Evolutionary conservation across 23 tunicate species (phyloP).

Genomic region (Corella eumyota): DNA sequence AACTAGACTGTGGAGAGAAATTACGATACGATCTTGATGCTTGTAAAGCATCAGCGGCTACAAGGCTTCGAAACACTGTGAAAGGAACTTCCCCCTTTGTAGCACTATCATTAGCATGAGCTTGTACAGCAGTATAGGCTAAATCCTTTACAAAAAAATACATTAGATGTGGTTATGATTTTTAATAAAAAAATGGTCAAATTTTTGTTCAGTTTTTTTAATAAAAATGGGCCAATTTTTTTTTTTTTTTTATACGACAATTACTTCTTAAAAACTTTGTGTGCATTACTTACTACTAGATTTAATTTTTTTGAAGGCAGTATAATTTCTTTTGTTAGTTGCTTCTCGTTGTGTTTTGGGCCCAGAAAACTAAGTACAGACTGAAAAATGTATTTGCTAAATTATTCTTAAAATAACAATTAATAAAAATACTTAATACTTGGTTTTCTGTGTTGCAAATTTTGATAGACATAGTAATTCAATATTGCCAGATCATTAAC

Average conservation of each 20-base stretch:
- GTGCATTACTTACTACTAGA: too few species aligned
- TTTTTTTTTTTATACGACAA: not conserved
- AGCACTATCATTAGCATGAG: slow-evolving; percentile 32
- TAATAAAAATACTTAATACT: too few species aligned
- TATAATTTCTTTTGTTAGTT: too few species aligned
- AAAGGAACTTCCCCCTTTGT: slow-evolving; percentile 34
- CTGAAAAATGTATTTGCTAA: too few species aligned
- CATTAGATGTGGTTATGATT: not conserved
- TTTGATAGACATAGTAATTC: too few species aligned
- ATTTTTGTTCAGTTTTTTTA: not conserved
- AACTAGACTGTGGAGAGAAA: slow-evolving; percentile 24
- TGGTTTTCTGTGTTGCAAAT: too few species aligned
- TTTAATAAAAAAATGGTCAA: not conserved
- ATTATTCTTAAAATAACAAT: too few species aligned
- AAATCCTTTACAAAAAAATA: slow-evolving; percentile 23
- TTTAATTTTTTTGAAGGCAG: too few species aligned
- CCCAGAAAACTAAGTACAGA: too few species aligned
- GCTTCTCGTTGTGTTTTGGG: too few species aligned
- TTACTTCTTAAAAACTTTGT: too few species aligned
- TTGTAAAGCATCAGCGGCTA: slow-evolving; percentile 59
- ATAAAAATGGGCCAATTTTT: not conserved
- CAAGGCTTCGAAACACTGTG: slow-evolving; percentile 31
- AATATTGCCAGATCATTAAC: not conserved
- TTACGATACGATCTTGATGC: slow-evolving; percentile 32
- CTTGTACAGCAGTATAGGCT: slow-evolving; percentile 55